phyloP scores from a whole-genome alignment of 2,888 invertebrate species.

The Bhutanitis thaidina region DNA sequence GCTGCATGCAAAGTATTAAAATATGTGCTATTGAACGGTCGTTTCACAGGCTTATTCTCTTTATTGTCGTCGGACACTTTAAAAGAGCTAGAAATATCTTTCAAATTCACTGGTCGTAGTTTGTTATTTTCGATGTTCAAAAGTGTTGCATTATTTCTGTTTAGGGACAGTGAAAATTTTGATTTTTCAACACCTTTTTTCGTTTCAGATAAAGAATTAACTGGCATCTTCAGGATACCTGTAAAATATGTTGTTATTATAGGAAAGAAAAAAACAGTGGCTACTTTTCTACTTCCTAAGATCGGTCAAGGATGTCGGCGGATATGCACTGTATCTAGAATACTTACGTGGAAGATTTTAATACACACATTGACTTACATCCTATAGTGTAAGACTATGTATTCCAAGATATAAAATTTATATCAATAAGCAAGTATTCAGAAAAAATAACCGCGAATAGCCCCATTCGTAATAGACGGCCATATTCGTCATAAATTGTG shows the following conservation, averaged over 20 bases:
- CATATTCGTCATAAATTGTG: conserved; percentile 49
- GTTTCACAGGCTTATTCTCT: conserved; percentile 65
- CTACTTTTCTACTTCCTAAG: conserved; percentile 47
- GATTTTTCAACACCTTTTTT: conserved; percentile 68
- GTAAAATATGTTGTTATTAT: conserved; percentile 38
- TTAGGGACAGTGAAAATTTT: conserved; percentile 65
- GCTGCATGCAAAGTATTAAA: conserved; percentile 63
- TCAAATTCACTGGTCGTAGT: conserved; percentile 41
- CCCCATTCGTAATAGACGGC: conserved; percentile 57
- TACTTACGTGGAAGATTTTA: conserved; percentile 64
- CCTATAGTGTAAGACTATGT: conserved; percentile 59
- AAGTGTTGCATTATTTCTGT: conserved; percentile 65
- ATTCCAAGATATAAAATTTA: conserved; percentile 37
- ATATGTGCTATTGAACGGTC: conserved; percentile 56
- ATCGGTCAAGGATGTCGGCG: conserved; percentile 60
- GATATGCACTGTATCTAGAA: conserved; percentile 30
- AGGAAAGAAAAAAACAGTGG: conserved; percentile 26
- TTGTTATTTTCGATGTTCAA: conserved; percentile 56
- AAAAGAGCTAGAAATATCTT: conserved; percentile 42
- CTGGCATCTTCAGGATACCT: conserved; percentile 80
- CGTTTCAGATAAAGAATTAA: conserved; percentile 65
- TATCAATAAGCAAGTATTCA: conserved; percentile 48
- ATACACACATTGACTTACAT: conserved; percentile 69
- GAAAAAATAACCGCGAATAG: conserved; percentile 54
- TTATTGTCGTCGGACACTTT: conserved; percentile 50